These are phyloP conservation scores for Pteria penguin DNA, from an alignment of 2,888 invertebrate genomes.

Conservation along the genomic window DNA sequence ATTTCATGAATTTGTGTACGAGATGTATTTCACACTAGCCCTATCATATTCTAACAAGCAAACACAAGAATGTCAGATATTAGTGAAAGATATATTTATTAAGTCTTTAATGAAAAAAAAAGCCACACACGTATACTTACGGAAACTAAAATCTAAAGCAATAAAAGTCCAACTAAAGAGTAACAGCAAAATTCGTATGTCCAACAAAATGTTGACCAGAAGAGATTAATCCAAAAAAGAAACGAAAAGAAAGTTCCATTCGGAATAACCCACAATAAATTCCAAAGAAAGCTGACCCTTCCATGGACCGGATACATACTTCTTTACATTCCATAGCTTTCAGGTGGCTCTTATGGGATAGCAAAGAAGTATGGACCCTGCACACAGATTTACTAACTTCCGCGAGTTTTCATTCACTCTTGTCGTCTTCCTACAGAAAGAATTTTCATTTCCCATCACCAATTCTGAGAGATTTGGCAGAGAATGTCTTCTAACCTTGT, in stretches of 20 bases:
- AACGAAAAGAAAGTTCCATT: not conserved
- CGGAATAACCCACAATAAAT: not conserved
- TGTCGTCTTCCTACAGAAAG: not conserved
- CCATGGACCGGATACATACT: slow-evolving; percentile 83
- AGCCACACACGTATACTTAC: not conserved
- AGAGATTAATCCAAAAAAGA: not conserved
- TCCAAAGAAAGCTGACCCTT: slow-evolving; percentile 13
- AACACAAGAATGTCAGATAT: too few species aligned
- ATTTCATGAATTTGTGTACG: too few species aligned
- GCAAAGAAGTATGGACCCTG: slow-evolving; percentile 96
- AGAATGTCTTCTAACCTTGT: slow-evolving; percentile 18
- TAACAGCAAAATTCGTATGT: not conserved
- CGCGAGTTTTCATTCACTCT: slow-evolving; percentile 4
- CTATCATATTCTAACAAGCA: too few species aligned
- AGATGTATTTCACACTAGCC: too few species aligned
- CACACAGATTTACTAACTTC: slow-evolving; percentile 66
- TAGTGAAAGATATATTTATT: too few species aligned
- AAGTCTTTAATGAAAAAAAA: too few species aligned
- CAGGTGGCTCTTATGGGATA: slow-evolving; percentile 88
- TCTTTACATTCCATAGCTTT: slow-evolving; percentile 98
- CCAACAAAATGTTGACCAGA: not conserved
- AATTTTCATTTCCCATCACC: not conserved
- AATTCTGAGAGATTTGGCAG: slow-evolving; percentile 22
- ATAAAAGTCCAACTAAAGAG: not conserved
- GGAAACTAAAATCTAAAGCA: not conserved